Base-by-base conservation (phyloP, 2,113 vertebrate genomes). In the Andinoacara biseriatus region DNA sequence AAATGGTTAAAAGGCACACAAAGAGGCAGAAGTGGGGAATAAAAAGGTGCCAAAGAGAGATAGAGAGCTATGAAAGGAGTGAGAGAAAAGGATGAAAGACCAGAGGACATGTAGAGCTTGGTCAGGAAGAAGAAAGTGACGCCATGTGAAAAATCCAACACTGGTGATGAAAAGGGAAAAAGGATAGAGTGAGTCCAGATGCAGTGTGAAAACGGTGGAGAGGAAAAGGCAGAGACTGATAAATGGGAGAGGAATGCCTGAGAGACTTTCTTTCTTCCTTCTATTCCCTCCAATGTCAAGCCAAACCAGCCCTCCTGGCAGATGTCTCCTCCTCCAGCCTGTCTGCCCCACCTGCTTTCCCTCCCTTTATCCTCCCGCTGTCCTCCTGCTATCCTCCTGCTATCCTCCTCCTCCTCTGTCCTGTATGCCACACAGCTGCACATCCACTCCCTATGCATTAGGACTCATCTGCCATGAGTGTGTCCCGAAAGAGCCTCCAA, bases 341-440 rank as follows among this genome's bases (percentile, higher is more conserved):
- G 56, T 90, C 85, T n/a, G 69, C 76, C 62, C 88, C 91, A 91
- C 91, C 92, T 90, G 89, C 92, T 89, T 87, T 87, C 86, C 90
- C 84, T 90, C 89, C 86, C 72, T 81, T 69, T 77, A 75, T 91
- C 87, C 84, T 74, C 86, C 81, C 56, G 22, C 72, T 61, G 63
- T 85, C 88, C 46, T 84, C 86, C 78, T 24, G 61, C 63, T 58
- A 82, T 85, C 88, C 46, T 84, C 86, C 78, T 24, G 61, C 63
- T 58, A 82, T 81, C 90, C 83, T 82, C 83, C 87, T 93, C 87
- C 86, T 93, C 85, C 76, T 83, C 87, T 74, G 84, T 87, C 86
- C 86, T 87, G 69, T 61, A 76, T 79, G 84, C 74, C 81, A 83
- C 92, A 87, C 91, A 94, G 94, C 92, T 94, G 93, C 91, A 91